These are phyloP conservation scores for Siniperca knerii DNA, from an alignment of 2,113 vertebrate genomes.

Conservation along the genomic window DNA sequence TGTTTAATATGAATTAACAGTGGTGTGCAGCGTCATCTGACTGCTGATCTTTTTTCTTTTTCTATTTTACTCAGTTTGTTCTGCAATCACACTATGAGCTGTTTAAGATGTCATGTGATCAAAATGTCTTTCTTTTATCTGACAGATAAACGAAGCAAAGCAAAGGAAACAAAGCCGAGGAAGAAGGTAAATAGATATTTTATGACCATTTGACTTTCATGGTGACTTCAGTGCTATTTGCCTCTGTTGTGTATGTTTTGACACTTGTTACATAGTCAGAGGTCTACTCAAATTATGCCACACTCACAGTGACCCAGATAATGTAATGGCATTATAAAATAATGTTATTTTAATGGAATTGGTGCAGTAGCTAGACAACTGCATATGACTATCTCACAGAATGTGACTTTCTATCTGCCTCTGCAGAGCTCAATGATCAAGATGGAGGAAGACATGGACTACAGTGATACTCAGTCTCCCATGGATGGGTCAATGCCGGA, in stretches of 20 bases:
- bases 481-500: constrained; percentile 41
- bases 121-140: constrained; percentile 28
- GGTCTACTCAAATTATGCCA: constrained; percentile 12
- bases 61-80: neutral
- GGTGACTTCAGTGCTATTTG: neutral
- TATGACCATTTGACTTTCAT: neutral
- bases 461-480: constrained; percentile 69
- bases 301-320: constrained; percentile 5
- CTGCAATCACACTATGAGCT: neutral
- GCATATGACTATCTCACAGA: neutral
- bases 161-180: constrained; percentile 82
- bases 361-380: neutral
- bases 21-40: neutral
- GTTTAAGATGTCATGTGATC: constrained; percentile 12
- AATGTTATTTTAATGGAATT: neutral
- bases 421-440: constrained; percentile 72
- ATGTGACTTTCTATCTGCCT: neutral
- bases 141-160: constrained; percentile 89
- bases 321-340: neutral
- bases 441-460: constrained; percentile 81
- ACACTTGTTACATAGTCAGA: neutral
- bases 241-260: neutral
- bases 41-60: neutral
- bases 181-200: constrained; percentile 86
- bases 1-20: neutral